Evolutionary conservation across 2,113 vertebrate species (phyloP).

Genomic region (Atlantisia rogersi): DNA sequence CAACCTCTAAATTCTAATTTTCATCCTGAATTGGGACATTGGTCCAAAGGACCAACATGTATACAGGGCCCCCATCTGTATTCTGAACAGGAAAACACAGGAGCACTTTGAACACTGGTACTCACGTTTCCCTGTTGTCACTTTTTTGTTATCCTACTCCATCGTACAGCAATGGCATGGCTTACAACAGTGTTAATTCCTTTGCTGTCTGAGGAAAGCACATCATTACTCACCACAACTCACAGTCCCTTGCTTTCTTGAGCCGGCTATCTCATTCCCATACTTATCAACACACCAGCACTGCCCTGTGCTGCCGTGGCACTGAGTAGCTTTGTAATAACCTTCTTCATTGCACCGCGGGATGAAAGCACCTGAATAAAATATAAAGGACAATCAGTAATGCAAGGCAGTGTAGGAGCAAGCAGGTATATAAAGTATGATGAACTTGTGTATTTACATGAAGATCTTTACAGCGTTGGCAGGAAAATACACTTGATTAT

Average conservation of each 20-base stretch:
- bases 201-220: not conserved
- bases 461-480: not conserved
- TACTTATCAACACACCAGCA: conserved; percentile 99
- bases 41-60: not conserved
- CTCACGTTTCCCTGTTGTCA: not conserved
- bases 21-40: not conserved
- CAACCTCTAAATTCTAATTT: not conserved
- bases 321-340: conserved; percentile 95
- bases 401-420: not conserved
- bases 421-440: not conserved
- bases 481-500: not conserved
- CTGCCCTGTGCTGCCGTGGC: conserved; percentile 91
- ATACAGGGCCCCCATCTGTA: not conserved
- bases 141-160: not conserved
- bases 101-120: not conserved
- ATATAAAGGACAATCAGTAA: not conserved
- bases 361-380: conserved; percentile 85
- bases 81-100: not conserved
- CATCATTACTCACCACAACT: conserved; percentile 85
- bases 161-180: not conserved
- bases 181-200: not conserved
- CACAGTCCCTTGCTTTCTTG: conserved; percentile 91
- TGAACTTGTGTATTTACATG: not conserved
- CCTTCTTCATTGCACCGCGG: conserved; percentile 94
- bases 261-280: conserved; percentile 93